Base-by-base conservation (phyloP, 2,888 invertebrate genomes). In the Drosophila basisetae region DNA sequence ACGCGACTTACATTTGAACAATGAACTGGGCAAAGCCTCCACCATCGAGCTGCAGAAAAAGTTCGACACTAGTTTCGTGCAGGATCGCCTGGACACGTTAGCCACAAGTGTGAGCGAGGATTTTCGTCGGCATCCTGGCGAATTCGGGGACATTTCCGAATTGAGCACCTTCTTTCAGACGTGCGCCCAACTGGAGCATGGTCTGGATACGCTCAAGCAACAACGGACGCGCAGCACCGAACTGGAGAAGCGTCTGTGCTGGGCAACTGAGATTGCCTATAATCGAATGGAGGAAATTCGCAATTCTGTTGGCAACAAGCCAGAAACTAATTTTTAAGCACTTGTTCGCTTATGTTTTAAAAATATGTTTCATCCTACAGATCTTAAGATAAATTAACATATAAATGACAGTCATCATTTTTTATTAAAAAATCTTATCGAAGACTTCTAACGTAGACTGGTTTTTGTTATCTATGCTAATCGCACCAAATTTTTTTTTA, bases 71-170 rank as follows among this genome's bases (percentile, higher is more conserved):
- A 89, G 88, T 28, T 91, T 76, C 11, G 49, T 81, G 10, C 67
- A 91, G 9, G 90, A 91, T 55, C 78, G 86, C 7, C 61, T 93
- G 22, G 73, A 84, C 22, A 89, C 88, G 11, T 64, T 93, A 4
- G 91, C 92, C 0, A 56, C 78, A 18, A 79, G 91, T 47, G 90
- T 92, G 54, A 78, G 83, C 18, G 62, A 80, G 6, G 91, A 84
- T 37, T 92, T 93, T 64, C 84, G 90, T 0, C 84, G 89, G 4
- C 92, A 93, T 80, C 90, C 92, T 1, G 93, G 93, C 0, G 93
- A 93, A 54, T 92, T 93, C 62, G 92, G 91, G 0, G 91, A 92
- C 35, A 93, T 93, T 52, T 92, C 93, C 0, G 93, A 93, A 63
- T 49, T 93, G 53, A 92, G 92, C 66, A 80, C 78, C 0, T 93